Evolutionary conservation across 2,888 invertebrate genomes (phyloP).

Genomic region (Tyria jacobaeae): DNA sequence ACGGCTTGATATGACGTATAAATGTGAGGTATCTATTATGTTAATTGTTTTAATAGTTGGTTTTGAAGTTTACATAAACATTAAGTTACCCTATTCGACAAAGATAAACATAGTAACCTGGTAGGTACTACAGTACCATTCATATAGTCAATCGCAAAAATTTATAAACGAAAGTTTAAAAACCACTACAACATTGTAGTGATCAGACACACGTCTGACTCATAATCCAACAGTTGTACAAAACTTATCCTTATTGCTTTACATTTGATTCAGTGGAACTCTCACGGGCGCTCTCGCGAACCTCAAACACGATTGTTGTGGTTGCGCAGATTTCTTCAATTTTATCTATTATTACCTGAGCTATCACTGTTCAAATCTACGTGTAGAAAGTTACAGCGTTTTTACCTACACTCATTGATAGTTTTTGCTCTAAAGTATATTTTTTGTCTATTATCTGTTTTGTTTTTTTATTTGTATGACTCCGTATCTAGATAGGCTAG

Average conservation of each 20-base stretch:
- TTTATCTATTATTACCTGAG: constrained; percentile 55
- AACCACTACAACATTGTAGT: background rate
- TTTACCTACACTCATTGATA: constrained; percentile 44
- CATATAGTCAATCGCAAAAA: background rate
- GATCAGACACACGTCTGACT: background rate
- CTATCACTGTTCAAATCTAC: constrained; percentile 53
- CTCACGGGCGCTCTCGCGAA: constrained; percentile 17
- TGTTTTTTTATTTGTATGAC: background rate
- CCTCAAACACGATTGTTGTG: constrained; percentile 54
- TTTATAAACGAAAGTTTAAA: background rate
- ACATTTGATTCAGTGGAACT: constrained; percentile 18
- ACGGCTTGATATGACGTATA: too few relatives aligned
- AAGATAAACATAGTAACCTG: too few relatives aligned
- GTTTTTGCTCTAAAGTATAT: constrained; percentile 4
- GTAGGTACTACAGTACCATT: too few relatives aligned
- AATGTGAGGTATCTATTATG: too few relatives aligned
- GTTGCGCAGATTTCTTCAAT: constrained; percentile 75
- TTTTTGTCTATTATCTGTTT: background rate
- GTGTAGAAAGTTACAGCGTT: constrained; percentile 65
- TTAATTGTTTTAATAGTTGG: too few relatives aligned
- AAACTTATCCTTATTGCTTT: constrained; percentile 4
- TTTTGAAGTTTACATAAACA: background rate
- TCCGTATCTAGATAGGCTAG: background rate
- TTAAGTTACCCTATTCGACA: background rate
- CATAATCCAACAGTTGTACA: background rate